These are phyloP conservation scores for Pachyramphus minor DNA, from an alignment of 2,113 vertebrate species.

Conservation along the genomic window DNA sequence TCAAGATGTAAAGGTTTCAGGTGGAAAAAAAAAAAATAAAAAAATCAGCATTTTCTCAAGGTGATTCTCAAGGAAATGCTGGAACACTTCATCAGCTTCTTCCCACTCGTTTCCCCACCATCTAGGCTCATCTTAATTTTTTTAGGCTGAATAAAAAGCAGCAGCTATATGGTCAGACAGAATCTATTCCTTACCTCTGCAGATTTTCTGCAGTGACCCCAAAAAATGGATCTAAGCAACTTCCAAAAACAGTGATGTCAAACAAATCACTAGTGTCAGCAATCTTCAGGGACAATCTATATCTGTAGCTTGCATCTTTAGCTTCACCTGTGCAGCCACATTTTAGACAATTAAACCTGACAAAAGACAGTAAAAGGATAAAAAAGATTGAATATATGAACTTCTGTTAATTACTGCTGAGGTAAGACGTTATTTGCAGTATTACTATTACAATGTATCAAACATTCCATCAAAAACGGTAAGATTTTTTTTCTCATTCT, in stretches of 20 bases:
- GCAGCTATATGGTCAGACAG: background rate
- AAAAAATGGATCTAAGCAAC: constrained; percentile 79
- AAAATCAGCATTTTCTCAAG: background rate
- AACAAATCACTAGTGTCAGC: constrained; percentile 67
- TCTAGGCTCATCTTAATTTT: background rate
- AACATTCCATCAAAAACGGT: background rate
- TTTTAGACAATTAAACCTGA: constrained; percentile 74
- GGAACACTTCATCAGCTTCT: background rate
- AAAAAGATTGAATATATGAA: background rate
- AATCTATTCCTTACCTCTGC: constrained; percentile 67
- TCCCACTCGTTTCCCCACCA: background rate
- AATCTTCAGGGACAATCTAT: constrained; percentile 74
- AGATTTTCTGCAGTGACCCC: constrained; percentile 73
- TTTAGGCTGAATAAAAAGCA: background rate
- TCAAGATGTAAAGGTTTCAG: background rate
- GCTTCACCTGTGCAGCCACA: constrained; percentile 65
- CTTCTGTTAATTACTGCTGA: background rate
- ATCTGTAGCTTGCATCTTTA: constrained; percentile 72
- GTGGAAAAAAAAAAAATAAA: background rate
- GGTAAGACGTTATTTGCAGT: background rate
- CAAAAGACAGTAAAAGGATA: background rate
- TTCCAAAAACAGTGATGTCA: constrained; percentile 78
- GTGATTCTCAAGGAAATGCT: background rate
- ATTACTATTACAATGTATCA: background rate
- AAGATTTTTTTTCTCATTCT: background rate